Evolutionary conservation across 2,797 vertebrate genomes (phyloP), one percentile per base, ranked within the genome.

Genomic region (Australoheros facetus): DNA sequence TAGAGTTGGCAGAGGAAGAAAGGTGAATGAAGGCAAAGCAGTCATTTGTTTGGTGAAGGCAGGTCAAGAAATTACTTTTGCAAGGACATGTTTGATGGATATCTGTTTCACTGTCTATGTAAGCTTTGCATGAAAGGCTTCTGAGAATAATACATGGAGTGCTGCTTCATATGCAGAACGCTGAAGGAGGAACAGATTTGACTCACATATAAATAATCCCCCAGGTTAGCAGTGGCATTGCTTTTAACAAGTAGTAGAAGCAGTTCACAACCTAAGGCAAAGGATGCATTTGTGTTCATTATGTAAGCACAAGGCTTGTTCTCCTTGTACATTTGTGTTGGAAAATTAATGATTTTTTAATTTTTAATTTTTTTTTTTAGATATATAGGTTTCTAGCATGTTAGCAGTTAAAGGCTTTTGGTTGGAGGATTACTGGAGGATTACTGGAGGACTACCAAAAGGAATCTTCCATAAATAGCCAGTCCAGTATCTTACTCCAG

Each of bases 1-100:
- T 66, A 59, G 79, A 79, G 78, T 80, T 81, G 73, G 75, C 53
- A 59, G 69, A 73, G 72, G 78, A 59, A 78, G 80, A 69, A 55
- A 82, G 84, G 85, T 74, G 71, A 75, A 80, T 70, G 19, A 69
- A 86, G 80, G 79, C 59, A 54, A 70, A 71, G 71, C 56, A 77
- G 70, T 85, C 83, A 77, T 89, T 91, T 90, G 88, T 93, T 91
- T 91, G 78, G 79, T 37, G 87, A 86, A 60, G 83, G 85, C 74
- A 73, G 85, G 56, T 57, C 86, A 85, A 76, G 73, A 78, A 84
- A 91, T 88, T 90, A 92, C 90, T 89, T 92, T 90, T 83, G 78
- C 83, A 93, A 92, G 91, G 91, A 89, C 89, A 51, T 56, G 77
- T 84, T 81, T 91, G 87, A 91, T 77, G 71, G 86, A 89, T 64